A percentile compares a stretch with the other conserved stretches of the same genome.
These are phyloP conservation scores for Urocynchramus pylzowi DNA, from an alignment of 2,113 vertebrate genomes.

Conservation along the genomic window DNA sequence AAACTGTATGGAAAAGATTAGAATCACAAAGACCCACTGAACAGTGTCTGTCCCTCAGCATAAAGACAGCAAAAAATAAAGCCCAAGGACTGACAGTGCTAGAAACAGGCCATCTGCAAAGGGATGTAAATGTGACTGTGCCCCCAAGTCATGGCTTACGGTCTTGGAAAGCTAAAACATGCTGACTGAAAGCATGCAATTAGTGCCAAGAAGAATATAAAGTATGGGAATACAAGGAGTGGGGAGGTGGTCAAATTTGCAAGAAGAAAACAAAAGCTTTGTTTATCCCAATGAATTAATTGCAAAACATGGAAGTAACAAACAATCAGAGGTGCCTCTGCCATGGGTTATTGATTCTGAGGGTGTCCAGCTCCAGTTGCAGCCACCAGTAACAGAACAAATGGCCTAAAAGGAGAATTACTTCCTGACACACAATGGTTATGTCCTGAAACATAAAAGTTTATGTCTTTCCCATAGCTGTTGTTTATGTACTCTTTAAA, in stretches of 20 bases:
- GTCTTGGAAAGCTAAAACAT: conserved; percentile 36
- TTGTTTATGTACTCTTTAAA: conserved; percentile 39
- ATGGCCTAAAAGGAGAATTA: neutral
- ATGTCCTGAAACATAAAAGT: neutral
- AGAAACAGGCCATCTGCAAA: conserved; percentile 55
- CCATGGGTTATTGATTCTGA: neutral
- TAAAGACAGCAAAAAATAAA: conserved; percentile 55
- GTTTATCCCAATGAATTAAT: conserved; percentile 12
- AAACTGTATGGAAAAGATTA: conserved; percentile 57
- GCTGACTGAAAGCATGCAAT: neutral
- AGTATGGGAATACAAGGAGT: conserved; percentile 39
- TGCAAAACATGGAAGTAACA: conserved; percentile 23
- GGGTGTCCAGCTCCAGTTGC: neutral
- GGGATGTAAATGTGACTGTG: conserved; percentile 55
- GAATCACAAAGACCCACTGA: conserved; percentile 60
- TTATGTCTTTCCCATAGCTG: neutral
- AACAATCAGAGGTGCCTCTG: conserved; percentile 28
- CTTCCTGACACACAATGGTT: neutral
- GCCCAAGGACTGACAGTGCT: conserved; percentile 8
- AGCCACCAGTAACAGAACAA: neutral
- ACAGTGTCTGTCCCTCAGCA: conserved; percentile 40
- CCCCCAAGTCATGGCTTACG: neutral
- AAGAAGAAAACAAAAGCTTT: conserved; percentile 25
- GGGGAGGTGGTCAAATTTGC: conserved; percentile 2
- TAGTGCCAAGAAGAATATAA: conserved; percentile 51